Base-by-base conservation (phyloP, 2,888 invertebrate genomes). In the Cacoxenus indagator region DNA sequence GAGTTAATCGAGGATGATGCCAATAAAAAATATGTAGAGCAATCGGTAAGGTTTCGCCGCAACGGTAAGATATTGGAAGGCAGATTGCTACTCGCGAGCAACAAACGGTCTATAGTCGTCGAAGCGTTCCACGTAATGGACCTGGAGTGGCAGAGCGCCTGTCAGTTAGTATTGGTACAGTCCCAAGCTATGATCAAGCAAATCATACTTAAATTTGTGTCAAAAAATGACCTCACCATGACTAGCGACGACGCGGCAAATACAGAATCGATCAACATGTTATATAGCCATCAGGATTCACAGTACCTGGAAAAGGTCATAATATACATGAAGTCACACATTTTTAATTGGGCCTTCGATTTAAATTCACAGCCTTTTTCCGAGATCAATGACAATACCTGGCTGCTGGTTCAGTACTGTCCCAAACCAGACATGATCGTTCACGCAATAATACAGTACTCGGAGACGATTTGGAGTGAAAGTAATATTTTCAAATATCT, bases 391-490 rank as follows among this genome's bases (percentile, higher is more conserved):
- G 75, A 77, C 1, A 37, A 75, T 2, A 76, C 77, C 0, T 85
- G 82, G 80, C 65, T 86, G 31, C 70, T 85, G 4, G 75, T 86
- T 4, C 86, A 85, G 48, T 84, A 85, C 62, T 83, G 81, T 51
- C 77, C 77, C 1, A 74, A 76, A 3, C 76, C 77, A 0, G 70
- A 75, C 3, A 75, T 69, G 22, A 76, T 84, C 3, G 70, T 76
- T 57, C 84, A 84, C 31, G 73, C 77, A 6, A 76, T 86, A 5
- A 67, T 85, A 0, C 66, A 70, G 1, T 74, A 76, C 54, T 67
- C 22, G 0, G 75, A 77, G 3, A 84, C 86, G 0, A 69, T 81
- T 14, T 84, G 78, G 77, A 76, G 76, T 1, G 66, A 73, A 19
- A 72, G 77, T 54, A 86, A 87, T 26, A 68, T 65, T 0, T 87